Base-by-base conservation (phyloP, 1,140 invertebrate genomes). In the Archivesica marissinica region DNA sequence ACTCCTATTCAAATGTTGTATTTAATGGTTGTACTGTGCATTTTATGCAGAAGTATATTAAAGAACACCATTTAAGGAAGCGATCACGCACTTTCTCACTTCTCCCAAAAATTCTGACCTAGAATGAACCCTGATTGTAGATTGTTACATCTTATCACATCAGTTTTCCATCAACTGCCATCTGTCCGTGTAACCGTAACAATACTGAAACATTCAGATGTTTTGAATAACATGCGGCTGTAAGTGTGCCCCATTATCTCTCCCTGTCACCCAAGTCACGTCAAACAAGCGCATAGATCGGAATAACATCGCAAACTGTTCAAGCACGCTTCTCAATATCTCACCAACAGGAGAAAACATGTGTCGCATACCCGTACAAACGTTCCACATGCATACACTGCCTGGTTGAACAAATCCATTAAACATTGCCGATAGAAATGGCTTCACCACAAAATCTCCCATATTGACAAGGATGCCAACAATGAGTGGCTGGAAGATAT, bases 401-500 rank as follows among this genome's bases (percentile, higher is more conserved):
- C 70, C 54, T 20, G 87, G 90, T 41, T 89, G 89, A 13, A 89
- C 59, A 84, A 87, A 85, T 1, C 88, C 88, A 61, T 90, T 90
- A 70, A 92, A 89, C 41, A 88, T 30, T 20, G 86, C 66, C n/a
- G 89, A 87, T 47, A 92, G 74, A 39, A 91, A 54, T 25, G 88
- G 89, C 50, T 89, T 90, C 20, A 87, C 44, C 13, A 90, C 17
- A 76, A 87, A 89, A 38, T 89, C 88, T n/a, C 89, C 89, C 7
- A 87, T 9, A 25, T 78, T 89, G 6, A 76, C 78, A 61, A 87
- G 68, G 9, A 90, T 39, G 41, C 87, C 88, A 7, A 89, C 41
- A 41, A 90, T 64, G 35, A 89, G 39, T n/a, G 89, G 88, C 39
- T 88, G 83, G 61, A 90, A 61, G 23, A 89, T 79, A 52, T 88